A percentile compares a stretch with the other conserved stretches of the same genome.
phyloP scores from a whole-genome alignment of 2,888 invertebrate genomes.

The Tanytarsus gracilentus region DNA sequence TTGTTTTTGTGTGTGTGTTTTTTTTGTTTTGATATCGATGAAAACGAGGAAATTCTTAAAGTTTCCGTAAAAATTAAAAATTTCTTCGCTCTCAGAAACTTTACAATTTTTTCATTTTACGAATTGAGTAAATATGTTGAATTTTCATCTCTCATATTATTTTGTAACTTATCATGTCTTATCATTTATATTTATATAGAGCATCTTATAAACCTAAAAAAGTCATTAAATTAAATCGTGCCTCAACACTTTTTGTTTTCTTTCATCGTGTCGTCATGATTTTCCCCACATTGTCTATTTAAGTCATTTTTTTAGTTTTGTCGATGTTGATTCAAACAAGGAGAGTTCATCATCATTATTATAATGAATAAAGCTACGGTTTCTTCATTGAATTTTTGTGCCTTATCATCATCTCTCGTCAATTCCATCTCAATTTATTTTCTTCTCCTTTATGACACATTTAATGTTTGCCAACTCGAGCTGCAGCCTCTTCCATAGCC shows the following conservation, averaged over 20 bases:
- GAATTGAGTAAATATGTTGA: constrained; percentile 15
- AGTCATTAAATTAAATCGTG: constrained; percentile 18
- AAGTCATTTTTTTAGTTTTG: not conserved
- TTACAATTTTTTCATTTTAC: not conserved
- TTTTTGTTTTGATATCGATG: not conserved
- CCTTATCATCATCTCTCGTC: constrained; percentile 6
- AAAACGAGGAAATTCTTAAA: not conserved
- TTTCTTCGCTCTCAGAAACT: not conserved
- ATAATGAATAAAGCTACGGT: constrained; percentile 7
- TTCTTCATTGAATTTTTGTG: not conserved
- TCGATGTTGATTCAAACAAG: not conserved
- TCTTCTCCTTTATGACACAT: not conserved
- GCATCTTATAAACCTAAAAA: constrained; percentile 22
- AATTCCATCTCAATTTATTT: constrained; percentile 1
- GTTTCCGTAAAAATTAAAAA: not conserved
- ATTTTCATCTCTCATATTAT: not conserved
- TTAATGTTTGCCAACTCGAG: constrained; percentile 48
- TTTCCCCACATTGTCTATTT: not conserved
- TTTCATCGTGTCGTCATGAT: not conserved
- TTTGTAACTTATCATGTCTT: not conserved
- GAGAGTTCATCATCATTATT: constrained; percentile 1
- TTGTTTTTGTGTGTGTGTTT: not conserved
- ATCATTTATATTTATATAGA: constrained; percentile 9
- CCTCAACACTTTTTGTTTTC: not conserved
- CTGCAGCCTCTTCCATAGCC: constrained; percentile 77